Evolutionary conservation across 2,113 vertebrate species (phyloP), one percentile per base, ranked within the genome.

Genomic region (Anthoscopus minutus): DNA sequence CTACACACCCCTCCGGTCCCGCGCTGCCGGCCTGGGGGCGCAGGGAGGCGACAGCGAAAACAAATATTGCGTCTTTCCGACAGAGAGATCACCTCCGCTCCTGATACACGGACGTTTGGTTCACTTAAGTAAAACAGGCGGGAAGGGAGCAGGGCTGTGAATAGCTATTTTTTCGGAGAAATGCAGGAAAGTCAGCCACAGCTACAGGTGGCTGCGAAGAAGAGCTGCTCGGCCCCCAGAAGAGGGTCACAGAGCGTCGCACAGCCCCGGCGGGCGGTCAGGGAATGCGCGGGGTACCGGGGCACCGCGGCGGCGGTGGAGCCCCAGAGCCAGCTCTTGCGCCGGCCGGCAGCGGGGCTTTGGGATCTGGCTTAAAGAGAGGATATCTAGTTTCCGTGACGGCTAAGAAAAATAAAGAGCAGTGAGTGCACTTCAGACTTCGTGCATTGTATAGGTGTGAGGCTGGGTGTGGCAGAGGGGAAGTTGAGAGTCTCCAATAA

Each of bases 121-220:
- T 93, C 89, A 11, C 30, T 77, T 61, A 2, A 56, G 85, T 78
- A 25, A 53, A 72, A 61, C 57, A 28, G 2, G 11, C 47, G n/a
- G 70, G 48, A 79, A 64, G 33, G 31, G 15, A 30, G 30, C 13
- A n/a, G 38, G 24, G 60, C 64, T 77, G 72, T 50, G 30, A 56
- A 66, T 0, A 50, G 57, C 40, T 65, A 0, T 51, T 65, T 77
- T 40, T 40, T 81, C 50, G 37, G 85, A 88, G 58, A 79, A 71
- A 73, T 50, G 76, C 58, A 37, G 61, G 25, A n/a, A 90, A 79
- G 80, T 64, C 77, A 47, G 80, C 65, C 13, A 72, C 65, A 74
- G 92, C 96, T 92, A 96, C 97, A 97, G 92, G 96, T 97, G 95
- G 95, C 50, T 73, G 80, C 21, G 25, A 65, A 40, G 91, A 47